A percentile compares a stretch with the other conserved stretches of the same genome.
phyloP scores from a whole-genome alignment of 2,888 invertebrate species.

The Eupithecia insigniata region DNA sequence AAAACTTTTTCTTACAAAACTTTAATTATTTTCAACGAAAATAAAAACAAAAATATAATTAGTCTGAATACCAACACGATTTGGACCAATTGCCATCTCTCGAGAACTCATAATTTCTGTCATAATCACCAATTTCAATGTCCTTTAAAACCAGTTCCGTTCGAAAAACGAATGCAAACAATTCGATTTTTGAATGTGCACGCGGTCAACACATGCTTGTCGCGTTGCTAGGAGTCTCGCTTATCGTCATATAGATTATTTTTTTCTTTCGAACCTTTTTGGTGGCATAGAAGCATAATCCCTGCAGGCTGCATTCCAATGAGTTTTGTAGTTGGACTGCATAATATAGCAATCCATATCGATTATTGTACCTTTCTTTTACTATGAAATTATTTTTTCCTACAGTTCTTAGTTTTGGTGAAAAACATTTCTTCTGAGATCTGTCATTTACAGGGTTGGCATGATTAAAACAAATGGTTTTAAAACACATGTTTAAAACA shows the following conservation, averaged over 20 bases:
- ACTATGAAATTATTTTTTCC: too few species aligned
- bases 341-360: too few species aligned
- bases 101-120: conserved; percentile 11
- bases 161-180: conserved; percentile 26
- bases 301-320: not conserved
- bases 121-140: conserved; percentile 18
- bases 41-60: not conserved
- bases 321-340: not conserved
- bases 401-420: too few species aligned
- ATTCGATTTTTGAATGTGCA: conserved; percentile 45
- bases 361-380: too few species aligned
- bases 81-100: not conserved
- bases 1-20: too few species aligned
- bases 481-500: too few species aligned
- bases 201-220: conserved; percentile 35
- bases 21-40: not conserved
- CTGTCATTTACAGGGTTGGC: too few species aligned
- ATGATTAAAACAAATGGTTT: too few species aligned
- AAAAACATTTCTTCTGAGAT: too few species aligned
- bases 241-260: not conserved
- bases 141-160: conserved; percentile 45
- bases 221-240: conserved; percentile 34
- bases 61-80: not conserved
- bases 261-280: conserved; percentile 3
- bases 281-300: not conserved